Evolutionary conservation across 2,797 vertebrate species (phyloP), one percentile per base, ranked within the genome.

Genomic region (Mastacembelus armatus): DNA sequence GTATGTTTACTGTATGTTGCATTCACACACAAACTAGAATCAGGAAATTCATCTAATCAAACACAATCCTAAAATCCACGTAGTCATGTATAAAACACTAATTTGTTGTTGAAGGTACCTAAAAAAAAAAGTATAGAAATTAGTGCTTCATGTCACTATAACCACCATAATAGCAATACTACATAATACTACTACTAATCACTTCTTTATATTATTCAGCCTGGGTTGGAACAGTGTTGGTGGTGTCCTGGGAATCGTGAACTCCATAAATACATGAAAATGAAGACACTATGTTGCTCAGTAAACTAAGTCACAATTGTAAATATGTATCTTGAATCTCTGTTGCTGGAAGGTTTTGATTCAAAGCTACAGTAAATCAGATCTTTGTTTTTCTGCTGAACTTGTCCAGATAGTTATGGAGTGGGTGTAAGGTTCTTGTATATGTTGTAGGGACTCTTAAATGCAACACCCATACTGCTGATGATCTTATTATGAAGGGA

Each of bases 401-500:
- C 29, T 58, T 45, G 35, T 71, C 38, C 21, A 71, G 39, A 69
- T 72, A 45, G 56, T 74, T 50, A 8, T 50, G 49, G 42, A 42
- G 57, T 11, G 56, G 42, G 8, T 3, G 1, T 5, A 2, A 26
- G 11, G 39, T 40, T 3, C 18, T 39, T 51, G 21, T 52, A 56
- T 42, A 50, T 68, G 1, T 21, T 29, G 19, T 9, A 21, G 62
- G 32, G 26, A 22, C 43, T 4, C 22, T 19, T 49, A 15, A 66
- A 16, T 45, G 52, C 38, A 70, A 52, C 44, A 69, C 27, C 63
- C 39, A 1, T 33, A 12, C 26, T 29, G 61, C 47, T 74, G 59
- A 43, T 36, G 57, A 51, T 83, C 52, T 71, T 51, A 66, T 58
- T 77, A 76, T 85, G 71, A 88, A 64, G 63, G 77, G 77, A 84